Conservation (phyloP, 1,140 invertebrate species). For the Paralvinella palmiformis region DNA sequence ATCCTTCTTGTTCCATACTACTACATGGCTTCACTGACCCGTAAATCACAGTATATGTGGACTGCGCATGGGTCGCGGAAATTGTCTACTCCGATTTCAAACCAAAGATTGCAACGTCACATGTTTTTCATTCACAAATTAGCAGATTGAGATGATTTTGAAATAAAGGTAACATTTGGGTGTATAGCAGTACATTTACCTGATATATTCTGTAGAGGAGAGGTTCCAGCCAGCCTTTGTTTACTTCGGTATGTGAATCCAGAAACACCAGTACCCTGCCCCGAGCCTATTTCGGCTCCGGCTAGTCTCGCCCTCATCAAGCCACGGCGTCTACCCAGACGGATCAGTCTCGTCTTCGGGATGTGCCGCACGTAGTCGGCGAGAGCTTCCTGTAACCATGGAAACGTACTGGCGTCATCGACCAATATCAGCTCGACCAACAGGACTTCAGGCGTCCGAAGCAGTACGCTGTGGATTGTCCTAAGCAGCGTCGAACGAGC, state of each 20-base stretch:
- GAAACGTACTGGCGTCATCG: constrained; percentile 71
- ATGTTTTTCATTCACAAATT: no score
- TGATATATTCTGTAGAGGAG: constrained; percentile 76
- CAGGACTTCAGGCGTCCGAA: constrained; percentile 68
- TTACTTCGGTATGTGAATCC: constrained; percentile 83
- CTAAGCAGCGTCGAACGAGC: constrained; percentile 80
- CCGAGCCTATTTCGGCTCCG: constrained; percentile 70
- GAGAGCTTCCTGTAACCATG: constrained; percentile 60
- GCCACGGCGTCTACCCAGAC: constrained; percentile 76
- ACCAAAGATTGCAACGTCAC: no score
- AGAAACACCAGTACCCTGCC: constrained; percentile 86
- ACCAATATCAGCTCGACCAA: constrained; percentile 89
- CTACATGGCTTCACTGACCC: no score
- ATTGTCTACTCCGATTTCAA: no score
- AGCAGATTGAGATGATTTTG: no score
- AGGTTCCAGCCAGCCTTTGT: constrained; percentile 79
- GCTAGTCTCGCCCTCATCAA: constrained; percentile 81
- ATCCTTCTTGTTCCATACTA: no score
- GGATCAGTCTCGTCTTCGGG: constrained; percentile 52
- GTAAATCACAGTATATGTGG: no score
- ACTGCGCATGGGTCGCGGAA: no score
- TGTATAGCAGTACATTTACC: constrained; percentile 72
- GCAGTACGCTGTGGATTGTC: constrained; percentile 80
- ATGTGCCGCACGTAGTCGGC: constrained; percentile 54
- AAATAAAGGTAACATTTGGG: no score